Evolutionary conservation across 2,888 invertebrate species (phyloP), one percentile per base, ranked within the genome.

Genomic region (Xestia c-nigrum): DNA sequence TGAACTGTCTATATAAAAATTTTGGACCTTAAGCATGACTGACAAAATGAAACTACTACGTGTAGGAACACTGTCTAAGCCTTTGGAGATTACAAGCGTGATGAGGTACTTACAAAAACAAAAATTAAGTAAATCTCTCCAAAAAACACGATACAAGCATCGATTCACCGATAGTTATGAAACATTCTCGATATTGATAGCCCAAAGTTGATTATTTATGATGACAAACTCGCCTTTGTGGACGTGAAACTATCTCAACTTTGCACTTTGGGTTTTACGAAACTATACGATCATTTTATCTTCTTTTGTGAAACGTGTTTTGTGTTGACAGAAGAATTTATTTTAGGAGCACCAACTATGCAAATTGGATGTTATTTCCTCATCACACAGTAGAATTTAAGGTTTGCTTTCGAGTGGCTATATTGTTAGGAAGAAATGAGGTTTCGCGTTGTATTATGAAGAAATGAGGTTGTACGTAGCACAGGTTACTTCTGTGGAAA

Each of bases 211-310:
- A 81, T 79, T 84, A 85, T 82, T 85, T 66, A 85, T 69, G 63
- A 78, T 21, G 43, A 71, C 40, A 75, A 74, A 76, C 70, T 70
- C 9, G 71, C 63, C 77, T 77, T 71, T 65, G n/a, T 38, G 24
- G 46, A 71, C 64, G 50, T 64, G 59, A 76, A 73, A 76, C 70
- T 68, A 57, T 52, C 52, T 84, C 81, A 81, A 83, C 84, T 81
- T 77, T 83, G 77, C 84, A 81, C 73, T 83, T 84, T 84, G 14
- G 24, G 43, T 19, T 65, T 82, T 79, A 75, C 83, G 75, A 82
- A 83, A 79, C 38, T 10, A 63, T 61, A 55, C 59, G 73, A 63
- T 59, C 24, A 63, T 47, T 67, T 74, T 75, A 71, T 79, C 64
- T 71, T 74, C 61, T 74, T 75, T 76, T 74, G 63, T 67, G 69